A percentile compares a stretch with the other conserved stretches of the same genome.
These are phyloP conservation scores for Rhyzopertha dominica DNA, from an alignment of 1,140 invertebrate species.

Conservation along the genomic window DNA sequence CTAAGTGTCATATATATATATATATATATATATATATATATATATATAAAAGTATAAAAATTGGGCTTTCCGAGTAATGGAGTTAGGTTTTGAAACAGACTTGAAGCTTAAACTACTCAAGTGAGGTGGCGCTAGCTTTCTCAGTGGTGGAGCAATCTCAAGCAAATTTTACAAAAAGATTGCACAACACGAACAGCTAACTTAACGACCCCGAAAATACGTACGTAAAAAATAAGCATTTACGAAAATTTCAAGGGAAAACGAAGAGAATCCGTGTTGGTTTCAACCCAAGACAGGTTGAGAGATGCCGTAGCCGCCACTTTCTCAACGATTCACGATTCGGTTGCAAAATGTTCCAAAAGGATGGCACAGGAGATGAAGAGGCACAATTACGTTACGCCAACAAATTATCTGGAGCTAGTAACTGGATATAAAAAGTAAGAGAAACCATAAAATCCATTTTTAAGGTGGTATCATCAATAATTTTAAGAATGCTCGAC, in stretches of 20 bases:
- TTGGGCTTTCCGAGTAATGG: too few species aligned
- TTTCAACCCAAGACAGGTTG: conserved; percentile 56
- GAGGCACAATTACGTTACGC: conserved; percentile 80
- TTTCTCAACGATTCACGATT: conserved; percentile 73
- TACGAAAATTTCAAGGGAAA: conserved; percentile 15
- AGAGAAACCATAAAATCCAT: conserved; percentile 26
- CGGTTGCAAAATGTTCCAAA: conserved; percentile 62
- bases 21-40: too few species aligned
- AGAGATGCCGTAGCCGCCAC: conserved; percentile 60
- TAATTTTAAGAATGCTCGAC: conserved; percentile 58
- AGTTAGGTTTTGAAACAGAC: too few species aligned
- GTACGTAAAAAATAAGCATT: conserved; percentile 1
- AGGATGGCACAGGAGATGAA: conserved; percentile 71
- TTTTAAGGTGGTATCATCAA: conserved; percentile 3
- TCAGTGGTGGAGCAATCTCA: too few species aligned
- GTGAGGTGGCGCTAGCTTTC: too few species aligned
- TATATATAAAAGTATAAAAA: too few species aligned
- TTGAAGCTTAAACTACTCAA: too few species aligned
- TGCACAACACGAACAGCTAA: too few species aligned
- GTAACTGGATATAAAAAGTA: conserved; percentile 76
- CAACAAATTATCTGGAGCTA: conserved; percentile 77
- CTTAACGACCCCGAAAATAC: too few species aligned
- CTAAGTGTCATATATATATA: too few species aligned
- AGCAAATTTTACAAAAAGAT: too few species aligned
- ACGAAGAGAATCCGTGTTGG: conserved; percentile 37